These are phyloP conservation scores for Epiperipatus broadwayi DNA, from an alignment of 2,888 invertebrate genomes.

Conservation along the genomic window DNA sequence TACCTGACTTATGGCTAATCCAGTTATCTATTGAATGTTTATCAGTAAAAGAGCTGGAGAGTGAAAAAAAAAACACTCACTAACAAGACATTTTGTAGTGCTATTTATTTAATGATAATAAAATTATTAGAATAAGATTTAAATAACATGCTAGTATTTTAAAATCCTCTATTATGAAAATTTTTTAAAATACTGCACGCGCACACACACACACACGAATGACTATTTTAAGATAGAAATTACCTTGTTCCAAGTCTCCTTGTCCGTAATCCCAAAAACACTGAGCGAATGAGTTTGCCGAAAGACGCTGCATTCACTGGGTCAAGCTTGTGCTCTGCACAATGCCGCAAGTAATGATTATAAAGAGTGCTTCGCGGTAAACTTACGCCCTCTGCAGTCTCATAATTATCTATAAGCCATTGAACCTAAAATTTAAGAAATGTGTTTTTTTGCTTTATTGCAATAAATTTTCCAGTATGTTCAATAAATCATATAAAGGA, in stretches of 20 bases:
- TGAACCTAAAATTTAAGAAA: conserved; percentile 40
- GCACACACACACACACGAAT: too few species aligned
- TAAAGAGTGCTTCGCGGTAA: conserved; percentile 85
- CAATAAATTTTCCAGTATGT: conserved; percentile 7
- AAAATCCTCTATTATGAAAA: too few species aligned
- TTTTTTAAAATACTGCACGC: background rate
- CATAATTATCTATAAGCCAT: conserved; percentile 95
- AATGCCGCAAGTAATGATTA: conserved; percentile 90
- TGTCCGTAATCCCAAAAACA: conserved; percentile 86
- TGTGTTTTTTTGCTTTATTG: conserved; percentile 9
- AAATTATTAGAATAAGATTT: too few species aligned
- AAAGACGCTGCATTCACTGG: conserved; percentile 99
- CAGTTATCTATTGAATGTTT: too few species aligned
- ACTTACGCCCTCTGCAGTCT: conserved; percentile 85
- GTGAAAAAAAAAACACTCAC: too few species aligned
- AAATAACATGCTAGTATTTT: too few species aligned
- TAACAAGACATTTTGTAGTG: too few species aligned
- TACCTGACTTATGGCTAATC: too few species aligned
- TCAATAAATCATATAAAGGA: conserved; percentile 8
- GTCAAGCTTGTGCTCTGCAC: conserved; percentile 63
- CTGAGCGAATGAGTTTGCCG: conserved; percentile 93
- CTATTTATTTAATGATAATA: too few species aligned
- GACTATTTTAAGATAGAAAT: conserved; percentile 14
- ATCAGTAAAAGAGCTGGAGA: too few species aligned
- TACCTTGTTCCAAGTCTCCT: conserved; percentile 78